Base-by-base conservation (phyloP, 2,797 vertebrate species). In the Labeo calbasu region DNA sequence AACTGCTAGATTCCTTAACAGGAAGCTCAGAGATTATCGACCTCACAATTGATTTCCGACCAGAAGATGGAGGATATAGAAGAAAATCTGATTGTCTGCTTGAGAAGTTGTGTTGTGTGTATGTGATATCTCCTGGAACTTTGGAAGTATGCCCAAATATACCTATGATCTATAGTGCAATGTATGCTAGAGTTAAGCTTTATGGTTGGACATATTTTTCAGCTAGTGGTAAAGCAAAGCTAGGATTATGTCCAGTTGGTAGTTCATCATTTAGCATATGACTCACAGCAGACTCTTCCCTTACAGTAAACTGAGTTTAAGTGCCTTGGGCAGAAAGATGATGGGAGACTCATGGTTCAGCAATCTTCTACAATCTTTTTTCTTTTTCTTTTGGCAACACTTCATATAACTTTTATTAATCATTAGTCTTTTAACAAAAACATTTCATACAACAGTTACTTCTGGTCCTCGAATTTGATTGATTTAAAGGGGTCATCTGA, bases 41-140 rank as follows among this genome's bases (percentile, higher is more conserved):
- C 90, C 86, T 50, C 25, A 53, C 8, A 85, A 93, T 93, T 87
- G 93, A 94, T 93, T 94, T 93, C 86, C 80, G 88, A 85, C 81
- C 85, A 89, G 71, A 77, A 71, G 82, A 71, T 82, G 86, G 85
- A 90, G 79, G 82, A 90, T 63, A 79, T 90, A 81, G 85, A 91
- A 90, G 93, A 89, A 87, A 88, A 93, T 86, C 87, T 86, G 83
- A 69, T 79, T 83, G 79, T 90, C 86, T 87, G 72, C 81, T 75
- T 76, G 69, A 83, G 79, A 91, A 88, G 91, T 77, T 51, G 63
- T 55, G 48, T 77, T 66, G 59, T 76, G 46, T 89, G 61, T 78
- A 53, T 77, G 71, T 32, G 50, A 82, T 68, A 80, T 82, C 55
- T 77, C 23, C 21, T 57, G 77, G 76, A 81, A 76, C 48, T 73